Base-by-base conservation (phyloP, 2,113 vertebrate species). In the Chloropsis cyanopogon region DNA sequence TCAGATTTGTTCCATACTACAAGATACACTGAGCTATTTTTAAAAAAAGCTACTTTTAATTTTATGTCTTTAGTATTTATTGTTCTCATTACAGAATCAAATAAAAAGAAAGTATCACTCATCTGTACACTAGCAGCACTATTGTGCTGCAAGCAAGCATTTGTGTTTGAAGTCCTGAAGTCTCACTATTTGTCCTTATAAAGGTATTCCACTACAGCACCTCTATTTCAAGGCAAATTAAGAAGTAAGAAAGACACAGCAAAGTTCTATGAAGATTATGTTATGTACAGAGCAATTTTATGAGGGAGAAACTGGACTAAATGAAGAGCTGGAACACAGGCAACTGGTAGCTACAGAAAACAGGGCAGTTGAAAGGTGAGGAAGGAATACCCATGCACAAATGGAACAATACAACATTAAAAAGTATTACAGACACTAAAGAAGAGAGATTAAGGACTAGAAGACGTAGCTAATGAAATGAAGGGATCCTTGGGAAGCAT, bases 81-180 rank as follows among this genome's bases (percentile, higher is more conserved):
- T 72, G n/a, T 70, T n/a, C 10, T 86, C 23, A 21, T 54, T 82
- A 72, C 21, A 91, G 33, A 92, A 80, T 53, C 28, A 82, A 75
- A 72, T 21, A 53, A 72, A 65, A 65, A 33, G 22, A 81, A 6
- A 81, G 0, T 18, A 81, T 61, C 54, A 46, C 10, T 92, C 33
- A 80, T 54, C 42, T 49, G 16, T 52, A 88, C 56, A 39, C 26
- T 7, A 54, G 9, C 33, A 82, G 10, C 31, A 42, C 26, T 59
- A 15, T 3, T 35, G 41, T 70, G 24, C 44, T n/a, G 54, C 56
- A 79, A 56, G 14, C 46, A 89, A 56, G 19, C 42, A 49, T 12
- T n/a, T 15, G 3, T 24, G 28, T 49, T 65, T 4, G 2, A 41
- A 0, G 10, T 16, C 12, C 4, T 57, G 0, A 68, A 39, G n/a